phyloP scores from a whole-genome alignment of 1,140 invertebrate genomes.

The Drosophila nigrodunni region DNA sequence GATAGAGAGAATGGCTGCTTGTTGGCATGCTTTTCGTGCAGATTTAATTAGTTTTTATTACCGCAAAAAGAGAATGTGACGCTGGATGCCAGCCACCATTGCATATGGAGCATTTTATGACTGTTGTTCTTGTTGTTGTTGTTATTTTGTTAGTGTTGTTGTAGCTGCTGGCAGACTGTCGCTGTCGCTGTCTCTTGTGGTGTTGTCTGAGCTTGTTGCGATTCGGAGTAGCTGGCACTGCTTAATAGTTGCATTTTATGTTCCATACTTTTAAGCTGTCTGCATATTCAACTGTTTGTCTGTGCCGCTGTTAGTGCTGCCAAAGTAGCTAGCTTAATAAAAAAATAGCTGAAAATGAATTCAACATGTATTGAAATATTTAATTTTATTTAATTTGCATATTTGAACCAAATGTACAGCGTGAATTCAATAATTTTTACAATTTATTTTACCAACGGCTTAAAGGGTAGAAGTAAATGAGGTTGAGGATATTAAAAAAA shows the following conservation, averaged over 20 bases:
- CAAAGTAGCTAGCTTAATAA: too few species aligned
- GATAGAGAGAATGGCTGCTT: not conserved
- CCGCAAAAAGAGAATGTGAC: constrained; percentile 34
- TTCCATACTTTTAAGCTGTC: constrained; percentile 51
- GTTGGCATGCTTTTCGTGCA: constrained; percentile 59
- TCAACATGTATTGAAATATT: too few species aligned
- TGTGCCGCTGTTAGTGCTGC: constrained; percentile 1
- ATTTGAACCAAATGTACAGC: too few species aligned
- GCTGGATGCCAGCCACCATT: constrained; percentile 16
- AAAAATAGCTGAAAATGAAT: too few species aligned
- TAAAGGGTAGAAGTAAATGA: too few species aligned
- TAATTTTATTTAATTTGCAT: too few species aligned
- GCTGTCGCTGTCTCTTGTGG: not conserved
- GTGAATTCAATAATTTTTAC: too few species aligned
- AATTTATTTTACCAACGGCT: too few species aligned
- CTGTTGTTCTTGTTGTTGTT: constrained; percentile 34
- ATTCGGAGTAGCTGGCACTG: constrained; percentile 49
- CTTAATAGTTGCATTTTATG: constrained; percentile 67
- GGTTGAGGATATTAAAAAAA: too few species aligned
- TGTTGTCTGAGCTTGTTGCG: constrained; percentile 5
- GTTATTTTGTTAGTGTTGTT: constrained; percentile 35
- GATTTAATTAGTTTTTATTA: constrained; percentile 82
- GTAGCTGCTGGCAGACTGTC: constrained; percentile 37
- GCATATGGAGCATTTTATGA: constrained; percentile 11
- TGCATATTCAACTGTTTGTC: constrained; percentile 1